Evolutionary conservation across 2,797 vertebrate species (phyloP).

Genomic region (Spinus olivaceus): DNA sequence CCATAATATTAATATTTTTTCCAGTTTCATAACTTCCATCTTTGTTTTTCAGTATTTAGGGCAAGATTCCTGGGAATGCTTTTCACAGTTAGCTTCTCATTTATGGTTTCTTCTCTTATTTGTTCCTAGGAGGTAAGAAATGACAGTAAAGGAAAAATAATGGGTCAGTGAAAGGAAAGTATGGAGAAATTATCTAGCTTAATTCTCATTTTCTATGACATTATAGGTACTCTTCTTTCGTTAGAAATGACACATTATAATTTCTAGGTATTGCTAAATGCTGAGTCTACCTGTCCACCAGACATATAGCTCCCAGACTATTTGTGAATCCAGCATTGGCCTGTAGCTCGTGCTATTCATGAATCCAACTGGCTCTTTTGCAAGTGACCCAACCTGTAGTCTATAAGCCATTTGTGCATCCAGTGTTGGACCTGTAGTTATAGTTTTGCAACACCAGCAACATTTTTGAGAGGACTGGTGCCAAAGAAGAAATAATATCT

Average conservation of each 20-base stretch:
- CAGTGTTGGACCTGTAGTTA: neutral
- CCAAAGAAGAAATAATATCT: neutral
- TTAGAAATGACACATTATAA: neutral
- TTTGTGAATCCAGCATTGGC: neutral
- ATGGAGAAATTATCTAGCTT: neutral
- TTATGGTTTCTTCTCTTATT: neutral
- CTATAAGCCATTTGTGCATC: neutral
- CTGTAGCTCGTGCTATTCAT: fast-evolving
- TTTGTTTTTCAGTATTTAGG: neutral
- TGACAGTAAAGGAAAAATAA: neutral
- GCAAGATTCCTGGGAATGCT: neutral
- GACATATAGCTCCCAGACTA: neutral
- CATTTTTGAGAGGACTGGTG: neutral
- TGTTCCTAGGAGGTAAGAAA: neutral
- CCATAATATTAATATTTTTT: neutral
- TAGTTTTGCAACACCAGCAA: neutral
- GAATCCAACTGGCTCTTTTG: neutral
- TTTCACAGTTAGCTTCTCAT: neutral
- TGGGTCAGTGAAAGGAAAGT: neutral
- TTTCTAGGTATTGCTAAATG: neutral
- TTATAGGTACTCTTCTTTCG: neutral
- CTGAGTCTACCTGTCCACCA: neutral
- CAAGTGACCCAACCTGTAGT: neutral
- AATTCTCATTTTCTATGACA: neutral
- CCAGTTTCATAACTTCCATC: neutral